Conservation (phyloP, 2,888 invertebrate species). For the Brachylomia viminalis region DNA sequence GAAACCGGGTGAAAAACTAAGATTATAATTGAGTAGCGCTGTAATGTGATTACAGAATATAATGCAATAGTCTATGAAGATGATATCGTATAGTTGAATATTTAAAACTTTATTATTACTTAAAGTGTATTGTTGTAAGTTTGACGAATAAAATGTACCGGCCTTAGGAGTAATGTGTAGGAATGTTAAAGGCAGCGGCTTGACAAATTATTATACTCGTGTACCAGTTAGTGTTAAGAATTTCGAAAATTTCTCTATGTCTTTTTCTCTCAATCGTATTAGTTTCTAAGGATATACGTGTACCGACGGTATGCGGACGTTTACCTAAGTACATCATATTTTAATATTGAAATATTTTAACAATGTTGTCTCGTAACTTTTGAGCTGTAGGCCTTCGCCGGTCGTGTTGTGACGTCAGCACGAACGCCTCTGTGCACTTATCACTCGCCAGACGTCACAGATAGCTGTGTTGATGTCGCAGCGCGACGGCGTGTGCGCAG, state of each 20-base stretch:
- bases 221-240: slow-evolving; percentile 84
- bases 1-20: slow-evolving; percentile 24
- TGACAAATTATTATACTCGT: slow-evolving; percentile 82
- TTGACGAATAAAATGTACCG: slow-evolving; percentile 85
- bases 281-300: slow-evolving; percentile 81
- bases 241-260: slow-evolving; percentile 88
- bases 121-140: slow-evolving; percentile 88
- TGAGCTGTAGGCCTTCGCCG: slow-evolving; percentile 25
- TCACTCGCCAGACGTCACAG: slow-evolving; percentile 28
- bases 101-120: slow-evolving; percentile 84
- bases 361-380: slow-evolving; percentile 74
- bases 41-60: slow-evolving; percentile 80
- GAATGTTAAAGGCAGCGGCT: slow-evolving; percentile 83
- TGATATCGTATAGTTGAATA: slow-evolving; percentile 82
- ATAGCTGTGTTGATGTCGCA: slow-evolving; percentile 36
- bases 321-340: slow-evolving; percentile 73
- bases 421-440: slow-evolving; percentile 33
- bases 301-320: slow-evolving; percentile 55
- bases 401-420: slow-evolving; percentile 57
- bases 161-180: slow-evolving; percentile 88
- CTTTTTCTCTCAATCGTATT: slow-evolving; percentile 87
- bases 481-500: slow-evolving; percentile 53
- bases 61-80: slow-evolving; percentile 82
- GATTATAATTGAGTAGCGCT: slow-evolving; percentile 64
- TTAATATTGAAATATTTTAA: slow-evolving; percentile 79